Evolutionary conservation across 2,113 vertebrate genomes (phyloP).

Genomic region (Paracanthobrama guichenoti): DNA sequence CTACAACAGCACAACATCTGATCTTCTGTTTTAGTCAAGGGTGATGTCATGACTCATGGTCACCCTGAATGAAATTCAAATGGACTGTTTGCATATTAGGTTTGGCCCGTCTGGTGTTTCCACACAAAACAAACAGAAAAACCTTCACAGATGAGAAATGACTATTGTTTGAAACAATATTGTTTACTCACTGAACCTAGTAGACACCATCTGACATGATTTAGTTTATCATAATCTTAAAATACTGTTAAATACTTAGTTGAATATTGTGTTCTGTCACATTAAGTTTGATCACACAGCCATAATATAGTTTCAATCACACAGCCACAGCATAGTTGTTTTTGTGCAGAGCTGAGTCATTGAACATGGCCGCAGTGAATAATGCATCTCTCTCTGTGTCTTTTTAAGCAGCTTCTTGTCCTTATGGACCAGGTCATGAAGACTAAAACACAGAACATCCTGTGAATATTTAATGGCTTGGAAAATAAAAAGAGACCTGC

Average conservation of each 20-base stretch:
- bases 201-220: background rate
- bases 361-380: background rate
- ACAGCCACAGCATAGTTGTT: too few relatives aligned
- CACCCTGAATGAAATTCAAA: conserved; percentile 53
- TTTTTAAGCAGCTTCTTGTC: background rate
- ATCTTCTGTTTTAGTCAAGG: background rate
- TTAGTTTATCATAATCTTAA: background rate
- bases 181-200: background rate
- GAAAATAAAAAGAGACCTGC: background rate
- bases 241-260: background rate
- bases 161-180: background rate
- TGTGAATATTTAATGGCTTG: background rate
- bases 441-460: background rate
- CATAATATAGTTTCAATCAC: too few relatives aligned
- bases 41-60: background rate
- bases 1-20: background rate
- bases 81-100: conserved; percentile 54
- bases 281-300: background rate
- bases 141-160: background rate
- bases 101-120: background rate
- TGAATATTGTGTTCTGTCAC: background rate
- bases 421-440: background rate
- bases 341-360: background rate
- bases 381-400: background rate
- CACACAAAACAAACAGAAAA: background rate